phyloP scores from a whole-genome alignment of 1,140 invertebrate genomes.

The Drosophila rhopaloa region DNA sequence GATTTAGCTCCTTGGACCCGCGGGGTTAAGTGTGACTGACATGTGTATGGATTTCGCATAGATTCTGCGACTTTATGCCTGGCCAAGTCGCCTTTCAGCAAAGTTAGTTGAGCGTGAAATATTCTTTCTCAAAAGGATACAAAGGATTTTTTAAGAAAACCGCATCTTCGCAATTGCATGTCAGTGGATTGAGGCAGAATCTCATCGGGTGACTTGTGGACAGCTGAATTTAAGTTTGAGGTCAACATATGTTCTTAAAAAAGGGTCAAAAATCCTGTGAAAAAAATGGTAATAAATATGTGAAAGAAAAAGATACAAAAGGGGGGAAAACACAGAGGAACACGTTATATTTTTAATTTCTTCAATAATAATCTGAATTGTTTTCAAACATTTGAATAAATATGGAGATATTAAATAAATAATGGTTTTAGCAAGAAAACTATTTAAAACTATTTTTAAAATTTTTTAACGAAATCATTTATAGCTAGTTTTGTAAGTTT shows the following conservation, averaged over 20 bases:
- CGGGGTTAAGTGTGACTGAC: slow-evolving; percentile 79
- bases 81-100: slow-evolving; percentile 52
- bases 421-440: no score
- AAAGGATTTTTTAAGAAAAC: slow-evolving; percentile 8
- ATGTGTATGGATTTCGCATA: slow-evolving; percentile 74
- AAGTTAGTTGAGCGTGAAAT: slow-evolving; percentile 75
- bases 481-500: no score
- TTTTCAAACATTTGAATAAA: no score
- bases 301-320: no score
- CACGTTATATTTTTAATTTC: not conserved
- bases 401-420: no score
- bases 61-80: slow-evolving; percentile 43
- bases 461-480: no score
- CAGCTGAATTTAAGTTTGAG: slow-evolving; percentile 19
- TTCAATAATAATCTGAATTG: no score
- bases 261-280: not conserved
- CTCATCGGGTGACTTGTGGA: not conserved
- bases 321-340: no score
- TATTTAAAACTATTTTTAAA: no score
- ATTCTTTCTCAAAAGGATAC: slow-evolving; percentile 45
- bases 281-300: not conserved
- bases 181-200: not conserved
- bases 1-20: slow-evolving; percentile 35
- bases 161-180: not conserved
- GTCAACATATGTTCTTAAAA: not conserved